Evolutionary conservation across 2,113 vertebrate genomes (phyloP).

Genomic region (Ascaphus truei): DNA sequence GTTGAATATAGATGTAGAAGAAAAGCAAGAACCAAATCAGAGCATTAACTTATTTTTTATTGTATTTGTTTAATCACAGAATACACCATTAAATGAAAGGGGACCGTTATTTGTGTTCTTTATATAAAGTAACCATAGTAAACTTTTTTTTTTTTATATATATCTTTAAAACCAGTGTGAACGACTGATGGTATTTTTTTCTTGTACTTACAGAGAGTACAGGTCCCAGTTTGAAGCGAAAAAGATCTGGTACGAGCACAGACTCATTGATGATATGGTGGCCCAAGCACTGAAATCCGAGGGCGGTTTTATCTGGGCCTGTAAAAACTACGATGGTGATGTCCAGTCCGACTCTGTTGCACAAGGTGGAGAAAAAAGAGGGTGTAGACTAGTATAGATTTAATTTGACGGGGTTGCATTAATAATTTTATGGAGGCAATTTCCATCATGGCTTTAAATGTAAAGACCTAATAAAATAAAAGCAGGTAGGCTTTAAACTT

Average conservation of each 20-base stretch:
- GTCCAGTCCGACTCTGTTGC: slow-evolving; percentile 96
- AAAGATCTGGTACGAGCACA: slow-evolving; percentile 95
- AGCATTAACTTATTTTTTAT: too few relatives aligned
- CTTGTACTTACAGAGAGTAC: slow-evolving; percentile 74
- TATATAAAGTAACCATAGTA: too few relatives aligned
- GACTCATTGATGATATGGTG: slow-evolving; percentile 98
- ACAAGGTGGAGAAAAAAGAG: slow-evolving; percentile 70
- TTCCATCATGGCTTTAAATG: not conserved
- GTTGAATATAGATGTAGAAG: too few relatives aligned
- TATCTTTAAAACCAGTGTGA: not conserved
- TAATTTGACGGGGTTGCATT: too few relatives aligned
- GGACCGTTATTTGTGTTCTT: too few relatives aligned
- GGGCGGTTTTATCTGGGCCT: slow-evolving; percentile 97
- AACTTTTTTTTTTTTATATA: not conserved
- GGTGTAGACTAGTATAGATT: not conserved
- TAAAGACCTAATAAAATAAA: not conserved
- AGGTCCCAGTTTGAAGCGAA: slow-evolving; percentile 81
- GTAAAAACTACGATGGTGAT: slow-evolving; percentile 98
- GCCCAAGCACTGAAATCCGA: slow-evolving; percentile 96
- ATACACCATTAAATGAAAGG: too few relatives aligned
- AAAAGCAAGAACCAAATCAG: too few relatives aligned
- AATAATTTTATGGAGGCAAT: too few relatives aligned
- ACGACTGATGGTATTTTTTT: not conserved
- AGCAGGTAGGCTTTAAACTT: too few relatives aligned
- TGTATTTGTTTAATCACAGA: too few relatives aligned